Base-by-base conservation (phyloP, 2,113 vertebrate genomes). In the Aspiorhynchus laticeps region DNA sequence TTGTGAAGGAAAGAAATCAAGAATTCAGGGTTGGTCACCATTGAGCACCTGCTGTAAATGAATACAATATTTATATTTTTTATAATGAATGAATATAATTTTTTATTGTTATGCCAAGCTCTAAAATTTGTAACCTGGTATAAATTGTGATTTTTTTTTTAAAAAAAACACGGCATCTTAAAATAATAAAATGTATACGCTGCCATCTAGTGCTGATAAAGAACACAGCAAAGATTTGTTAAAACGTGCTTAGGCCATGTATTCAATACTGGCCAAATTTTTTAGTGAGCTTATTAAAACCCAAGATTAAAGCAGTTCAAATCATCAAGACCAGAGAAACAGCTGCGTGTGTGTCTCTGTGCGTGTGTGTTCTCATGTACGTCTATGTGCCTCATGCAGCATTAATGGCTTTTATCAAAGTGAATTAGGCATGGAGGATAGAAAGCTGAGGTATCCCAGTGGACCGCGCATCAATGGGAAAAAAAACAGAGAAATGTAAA, bases 161-260 rank as follows among this genome's bases (percentile, higher is more conserved):
- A 73, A 74, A 21, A 26, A 59, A 59, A 21, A 17, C 71, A 3
- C 36, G 9, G 7, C 9, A 38, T 75, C 21, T 36, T n/a, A 36
- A 77, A 61, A 41, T n/a, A 8, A 56, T 80, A 31, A 41, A 83
- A 91, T 67, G 41, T 14, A 65, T 90, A 84, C 92, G 86, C 51
- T 85, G 8, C 92, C 93, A 92, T 89, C 95, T 94, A 88, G 93
- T 91, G 94, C 90, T 71, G 2, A 5, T n/a, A 71, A 61, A 38
- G 19, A 11, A 81, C 2, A 43, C n/a, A 14, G 43, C 15, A 85
- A 48, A 38, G 3, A 24, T 48, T 33, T 36, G 36, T 82, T 63
- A 6, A 28, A 69, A 7, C 63, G 14, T 48, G 4, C 24, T 28
- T 24, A 71, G 63, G 41, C 24, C 31, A 53, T 74, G 31, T 41